Percentiles rank a stretch among this genome's conserved stretches.
phyloP scores from a whole-genome alignment of 2,888 invertebrate genomes.

The Elmis aenea region DNA sequence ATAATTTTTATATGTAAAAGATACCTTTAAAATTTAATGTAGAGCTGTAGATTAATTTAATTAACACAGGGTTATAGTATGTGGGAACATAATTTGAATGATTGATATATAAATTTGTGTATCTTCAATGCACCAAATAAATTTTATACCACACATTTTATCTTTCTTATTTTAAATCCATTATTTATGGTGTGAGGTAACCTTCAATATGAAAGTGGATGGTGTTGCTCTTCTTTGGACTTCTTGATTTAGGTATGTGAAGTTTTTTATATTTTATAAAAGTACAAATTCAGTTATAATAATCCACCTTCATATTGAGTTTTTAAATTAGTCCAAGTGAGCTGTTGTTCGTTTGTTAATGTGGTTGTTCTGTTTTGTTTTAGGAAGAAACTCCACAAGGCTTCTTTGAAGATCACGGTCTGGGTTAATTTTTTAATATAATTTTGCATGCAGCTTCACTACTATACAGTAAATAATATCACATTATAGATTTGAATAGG shows the following conservation, averaged over 20 bases:
- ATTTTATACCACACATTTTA: no score
- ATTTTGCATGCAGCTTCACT: background rate
- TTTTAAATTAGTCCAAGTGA: no score
- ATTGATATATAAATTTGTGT: no score
- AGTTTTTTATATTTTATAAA: constrained; percentile 8
- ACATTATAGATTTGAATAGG: background rate
- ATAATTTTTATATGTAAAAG: no score
- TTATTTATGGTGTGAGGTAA: no score
- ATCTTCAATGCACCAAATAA: no score
- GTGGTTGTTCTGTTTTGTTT: constrained; percentile 67
- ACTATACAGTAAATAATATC: background rate
- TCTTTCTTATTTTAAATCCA: no score
- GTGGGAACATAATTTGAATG: no score
- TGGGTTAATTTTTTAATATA: constrained; percentile 61
- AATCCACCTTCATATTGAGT: constrained; percentile 41
- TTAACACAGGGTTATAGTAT: no score
- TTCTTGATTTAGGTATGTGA: constrained; percentile 20
- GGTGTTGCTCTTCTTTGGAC: constrained; percentile 16
- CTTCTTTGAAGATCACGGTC: constrained; percentile 98
- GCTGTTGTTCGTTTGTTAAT: no score
- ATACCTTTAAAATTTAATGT: no score
- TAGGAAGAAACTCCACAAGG: constrained; percentile 99
- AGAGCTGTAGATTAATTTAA: no score
- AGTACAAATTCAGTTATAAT: constrained; percentile 8
- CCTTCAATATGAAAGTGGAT: constrained; percentile 23